A percentile compares a stretch with the other conserved stretches of the same genome.
These are phyloP conservation scores for Punctoribates punctum DNA, from an alignment of 2,888 invertebrate species.

Conservation along the genomic window DNA sequence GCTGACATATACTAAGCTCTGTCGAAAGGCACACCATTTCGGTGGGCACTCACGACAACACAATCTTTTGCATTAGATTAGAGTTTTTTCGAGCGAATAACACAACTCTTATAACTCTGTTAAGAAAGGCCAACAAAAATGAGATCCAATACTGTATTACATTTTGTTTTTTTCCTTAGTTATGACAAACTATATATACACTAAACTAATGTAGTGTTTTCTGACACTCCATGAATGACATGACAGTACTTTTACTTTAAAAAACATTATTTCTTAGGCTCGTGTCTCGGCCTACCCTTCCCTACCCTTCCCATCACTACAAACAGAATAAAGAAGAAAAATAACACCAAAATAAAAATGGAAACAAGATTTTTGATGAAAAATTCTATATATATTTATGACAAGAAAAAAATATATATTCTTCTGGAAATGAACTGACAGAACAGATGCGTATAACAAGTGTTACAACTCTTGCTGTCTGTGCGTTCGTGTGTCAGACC, in stretches of 20 bases:
- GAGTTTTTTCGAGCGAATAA: slow-evolving; percentile 11
- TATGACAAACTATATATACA: slow-evolving; percentile 1
- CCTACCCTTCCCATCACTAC: not conserved
- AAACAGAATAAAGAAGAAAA: not conserved
- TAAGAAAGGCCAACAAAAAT: not conserved
- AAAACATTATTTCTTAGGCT: not conserved
- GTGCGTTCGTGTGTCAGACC: not conserved
- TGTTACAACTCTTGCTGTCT: slow-evolving; percentile 9
- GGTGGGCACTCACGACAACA: not conserved
- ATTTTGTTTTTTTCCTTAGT: not conserved
- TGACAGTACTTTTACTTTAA: slow-evolving; percentile 23
- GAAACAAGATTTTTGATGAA: slow-evolving; percentile 20
- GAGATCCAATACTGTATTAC: not conserved
- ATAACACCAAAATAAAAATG: slow-evolving; percentile 16
- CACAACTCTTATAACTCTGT: slow-evolving; percentile 3
- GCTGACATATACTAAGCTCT: not conserved
- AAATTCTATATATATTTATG: slow-evolving; percentile 6
- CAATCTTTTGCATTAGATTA: slow-evolving; percentile 13
- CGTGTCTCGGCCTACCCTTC: not conserved
- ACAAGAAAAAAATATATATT: not conserved
- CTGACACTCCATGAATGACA: slow-evolving; percentile 32
- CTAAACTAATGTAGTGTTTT: slow-evolving; percentile 22
- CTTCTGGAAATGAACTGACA: not conserved
- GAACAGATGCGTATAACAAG: slow-evolving; percentile 28
- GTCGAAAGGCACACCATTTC: not conserved